A percentile compares a stretch with the other conserved stretches of the same genome.
phyloP scores from a whole-genome alignment of 2,113 vertebrate genomes.

The Gorsachius goisagi region DNA sequence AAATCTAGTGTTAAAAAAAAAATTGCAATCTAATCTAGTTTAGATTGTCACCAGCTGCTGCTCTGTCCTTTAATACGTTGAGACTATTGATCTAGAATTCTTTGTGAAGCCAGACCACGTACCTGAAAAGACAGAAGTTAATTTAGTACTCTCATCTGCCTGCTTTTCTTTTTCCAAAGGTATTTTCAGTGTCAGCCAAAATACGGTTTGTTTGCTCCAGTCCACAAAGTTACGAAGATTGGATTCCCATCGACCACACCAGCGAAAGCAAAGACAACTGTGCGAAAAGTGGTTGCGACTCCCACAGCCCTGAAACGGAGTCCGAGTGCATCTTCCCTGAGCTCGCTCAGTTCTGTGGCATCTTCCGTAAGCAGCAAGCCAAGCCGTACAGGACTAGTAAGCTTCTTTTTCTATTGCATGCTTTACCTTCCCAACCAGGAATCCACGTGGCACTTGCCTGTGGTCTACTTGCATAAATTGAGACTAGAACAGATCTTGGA shows the following conservation, averaged over 20 bases:
- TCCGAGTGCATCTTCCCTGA: conserved; percentile 94
- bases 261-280: conserved; percentile 90
- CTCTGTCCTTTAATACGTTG: background rate
- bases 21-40: background rate
- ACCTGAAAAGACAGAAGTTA: background rate
- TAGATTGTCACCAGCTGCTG: background rate
- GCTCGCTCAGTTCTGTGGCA: conserved; percentile 94
- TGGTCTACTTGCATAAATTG: background rate
- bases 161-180: conserved; percentile 63
- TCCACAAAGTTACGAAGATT: conserved; percentile 96
- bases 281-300: conserved; percentile 82
- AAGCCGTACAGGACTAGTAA: conserved; percentile 95
- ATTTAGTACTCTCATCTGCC: background rate
- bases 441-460: background rate
- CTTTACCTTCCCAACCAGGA: background rate
- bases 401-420: conserved; percentile 54
- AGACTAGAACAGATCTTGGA: background rate
- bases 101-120: background rate
- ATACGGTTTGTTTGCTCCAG: conserved; percentile 96
- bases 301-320: conserved; percentile 88
- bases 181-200: conserved; percentile 98
- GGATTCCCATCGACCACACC: conserved; percentile 96
- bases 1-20: background rate
- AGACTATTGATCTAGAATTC: no score
- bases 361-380: conserved; percentile 96